Base-by-base conservation (phyloP, 2,797 vertebrate species). In the Malacoctenus gilli region DNA sequence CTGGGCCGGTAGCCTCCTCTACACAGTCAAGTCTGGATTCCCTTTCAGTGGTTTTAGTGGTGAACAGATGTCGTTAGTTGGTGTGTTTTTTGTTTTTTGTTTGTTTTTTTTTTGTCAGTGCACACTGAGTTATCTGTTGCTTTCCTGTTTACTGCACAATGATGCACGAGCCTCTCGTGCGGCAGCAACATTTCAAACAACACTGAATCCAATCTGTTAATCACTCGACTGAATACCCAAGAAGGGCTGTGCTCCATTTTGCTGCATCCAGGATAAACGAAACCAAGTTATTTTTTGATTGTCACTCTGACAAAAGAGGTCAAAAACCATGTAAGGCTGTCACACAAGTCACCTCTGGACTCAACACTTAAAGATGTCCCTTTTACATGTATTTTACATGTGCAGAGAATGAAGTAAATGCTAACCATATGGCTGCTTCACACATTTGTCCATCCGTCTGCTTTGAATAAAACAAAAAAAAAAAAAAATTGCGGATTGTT, bases 381-480 rank as follows among this genome's bases (percentile, higher is more conserved):
- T 46, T 23, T 13, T 63, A 66, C n/a, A n/a, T 62, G 54, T n/a
- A 28, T 46, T 73, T 61, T 36, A 67, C 64, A 70, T 44, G 46
- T 47, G 28, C 54, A 75, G 38, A 20, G 34, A 56, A 47, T 77
- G 50, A 60, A 55, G 52, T 75, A 73, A 75, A 82, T 55, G 50
- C 40, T 53, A 59, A 71, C 73, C 79, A 82, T 76, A 77, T 72
- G 68, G 74, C 53, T 41, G 16, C 43, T 75, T 60, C 52, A 71
- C 79, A 72, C 72, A 61, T 81, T 79, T 55, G n/a, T 54, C 71
- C 70, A 42, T 35, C 65, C 73, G 59, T 73, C 72, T 76, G 66
- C 1, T 11, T 20, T 35, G 44, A 21, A 62, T 59, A 30, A 3
- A 40, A 51, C 58, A 67, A 59, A 71, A 49, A 31, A 41, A 20